phyloP scores from a whole-genome alignment of 2,888 invertebrate species.

The Tipula confusa region DNA sequence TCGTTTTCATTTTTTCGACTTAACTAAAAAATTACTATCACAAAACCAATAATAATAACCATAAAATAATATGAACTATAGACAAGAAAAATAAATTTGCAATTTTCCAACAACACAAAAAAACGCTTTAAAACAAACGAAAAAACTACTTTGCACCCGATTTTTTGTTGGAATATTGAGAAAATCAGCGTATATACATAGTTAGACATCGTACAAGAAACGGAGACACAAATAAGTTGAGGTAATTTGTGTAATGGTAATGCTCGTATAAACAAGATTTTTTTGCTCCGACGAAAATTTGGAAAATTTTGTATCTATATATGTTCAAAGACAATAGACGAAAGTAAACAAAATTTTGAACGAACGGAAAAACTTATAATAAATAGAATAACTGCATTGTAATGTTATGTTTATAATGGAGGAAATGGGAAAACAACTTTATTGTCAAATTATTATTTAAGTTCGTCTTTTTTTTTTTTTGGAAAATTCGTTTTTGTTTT shows the following conservation, averaged over 20 bases:
- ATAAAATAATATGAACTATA: not conserved
- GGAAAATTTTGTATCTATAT: not conserved
- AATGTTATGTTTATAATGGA: not conserved
- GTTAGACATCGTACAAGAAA: not conserved
- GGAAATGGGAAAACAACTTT: not conserved
- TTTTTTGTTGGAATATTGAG: not conserved
- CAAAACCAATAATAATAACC: not conserved
- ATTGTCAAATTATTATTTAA: constrained; percentile 3
- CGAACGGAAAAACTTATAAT: not conserved
- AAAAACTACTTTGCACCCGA: not conserved
- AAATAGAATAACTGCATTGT: constrained; percentile 7
- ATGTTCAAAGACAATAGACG: not conserved
- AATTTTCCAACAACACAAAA: not conserved
- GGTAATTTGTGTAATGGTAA: not conserved
- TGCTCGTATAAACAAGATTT: not conserved
- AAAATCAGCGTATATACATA: not conserved
- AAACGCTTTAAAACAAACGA: not conserved
- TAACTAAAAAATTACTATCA: not conserved
- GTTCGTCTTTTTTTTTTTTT: too few species aligned
- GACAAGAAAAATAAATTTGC: not conserved
- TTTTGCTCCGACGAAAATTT: not conserved
- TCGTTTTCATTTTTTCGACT: not conserved
- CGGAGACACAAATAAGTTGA: not conserved
- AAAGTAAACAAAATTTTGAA: not conserved
- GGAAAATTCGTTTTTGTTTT: not conserved